Base-by-base conservation (phyloP, 2,888 invertebrate species). In the Rhaphigaster nebulosa region DNA sequence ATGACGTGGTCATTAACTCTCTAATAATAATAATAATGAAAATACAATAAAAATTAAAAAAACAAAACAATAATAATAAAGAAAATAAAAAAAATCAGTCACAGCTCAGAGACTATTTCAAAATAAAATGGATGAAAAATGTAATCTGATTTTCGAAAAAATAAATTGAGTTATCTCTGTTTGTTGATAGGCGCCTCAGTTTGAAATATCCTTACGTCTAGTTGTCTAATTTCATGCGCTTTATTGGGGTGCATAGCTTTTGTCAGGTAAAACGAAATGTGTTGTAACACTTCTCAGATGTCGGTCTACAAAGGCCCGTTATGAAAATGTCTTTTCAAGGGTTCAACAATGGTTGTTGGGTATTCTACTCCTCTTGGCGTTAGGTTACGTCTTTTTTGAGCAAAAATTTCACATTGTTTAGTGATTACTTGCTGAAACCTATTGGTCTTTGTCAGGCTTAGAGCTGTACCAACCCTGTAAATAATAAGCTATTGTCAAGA, bases 321-420 rank as follows among this genome's bases (percentile, higher is more conserved):
- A 84, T n/a, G 84, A 84, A 84, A 84, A 84, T 41, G 45, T 50
- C 41, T 84, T 84, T 84, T 84, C 26, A 45, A 45, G 84, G 26
- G n/a, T 41, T 26, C 84, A 84, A 84, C 84, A 84, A 84, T 84
- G 45, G 84, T 6, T 6, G 45, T 50, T n/a, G n/a, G 84, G 84
- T n/a, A 84, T 84, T 84, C 84, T 45, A 45, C n/a, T 45, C 45
- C 45, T 84, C 45, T 41, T n/a, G 45, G 84, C 5, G 84, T 50
- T 15, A 20, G 70, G 34, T 76, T 76, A 76, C 70, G 70, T 84
- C 45, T 84, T 80, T 41, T 84, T n/a, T n/a, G 12, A 45, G 84
- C 45, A 15, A 84, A 50, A 45, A 84, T 84, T 84, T 26, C 45
- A 13, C 45, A 84, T 50, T 41, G 84, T 84, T 18, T 84, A 18